A percentile compares a stretch with the other conserved stretches of the same genome.
These are phyloP conservation scores for Xestia sexstrigata DNA, from an alignment of 2,888 invertebrate genomes.

Conservation along the genomic window DNA sequence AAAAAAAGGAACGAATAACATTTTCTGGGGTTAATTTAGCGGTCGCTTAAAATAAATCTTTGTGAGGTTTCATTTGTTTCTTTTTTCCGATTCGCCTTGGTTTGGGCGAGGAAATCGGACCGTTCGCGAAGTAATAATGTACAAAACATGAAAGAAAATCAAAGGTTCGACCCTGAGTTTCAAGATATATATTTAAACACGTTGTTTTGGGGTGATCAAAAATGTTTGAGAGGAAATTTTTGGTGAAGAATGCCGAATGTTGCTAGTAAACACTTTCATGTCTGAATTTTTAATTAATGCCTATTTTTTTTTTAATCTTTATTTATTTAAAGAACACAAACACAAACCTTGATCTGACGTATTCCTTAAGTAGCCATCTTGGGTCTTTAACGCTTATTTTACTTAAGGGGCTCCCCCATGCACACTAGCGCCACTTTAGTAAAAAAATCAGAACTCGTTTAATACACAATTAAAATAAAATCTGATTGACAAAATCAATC, in stretches of 20 bases:
- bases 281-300: neutral
- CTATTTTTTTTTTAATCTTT: neutral
- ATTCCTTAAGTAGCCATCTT: neutral
- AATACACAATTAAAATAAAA: too few relatives aligned
- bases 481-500: too few relatives aligned
- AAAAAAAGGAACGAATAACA: conserved; percentile 78
- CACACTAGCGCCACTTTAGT: too few relatives aligned
- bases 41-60: conserved; percentile 80
- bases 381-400: too few relatives aligned
- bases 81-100: conserved; percentile 57
- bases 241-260: conserved; percentile 6
- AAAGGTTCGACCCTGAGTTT: conserved; percentile 31
- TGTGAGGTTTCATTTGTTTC: conserved; percentile 74
- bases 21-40: conserved; percentile 77
- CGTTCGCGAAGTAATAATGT: conserved; percentile 36
- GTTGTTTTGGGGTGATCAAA: conserved; percentile 4
- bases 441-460: too few relatives aligned
- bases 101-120: conserved; percentile 34
- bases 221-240: neutral
- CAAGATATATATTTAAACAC: conserved; percentile 17
- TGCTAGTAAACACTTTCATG: neutral
- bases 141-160: conserved; percentile 57
- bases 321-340: neutral
- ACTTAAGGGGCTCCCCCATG: too few relatives aligned
- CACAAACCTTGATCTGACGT: neutral